These are phyloP conservation scores for Cryptoblepharus egeriae DNA, from an alignment of 2,797 vertebrate species.

Conservation along the genomic window DNA sequence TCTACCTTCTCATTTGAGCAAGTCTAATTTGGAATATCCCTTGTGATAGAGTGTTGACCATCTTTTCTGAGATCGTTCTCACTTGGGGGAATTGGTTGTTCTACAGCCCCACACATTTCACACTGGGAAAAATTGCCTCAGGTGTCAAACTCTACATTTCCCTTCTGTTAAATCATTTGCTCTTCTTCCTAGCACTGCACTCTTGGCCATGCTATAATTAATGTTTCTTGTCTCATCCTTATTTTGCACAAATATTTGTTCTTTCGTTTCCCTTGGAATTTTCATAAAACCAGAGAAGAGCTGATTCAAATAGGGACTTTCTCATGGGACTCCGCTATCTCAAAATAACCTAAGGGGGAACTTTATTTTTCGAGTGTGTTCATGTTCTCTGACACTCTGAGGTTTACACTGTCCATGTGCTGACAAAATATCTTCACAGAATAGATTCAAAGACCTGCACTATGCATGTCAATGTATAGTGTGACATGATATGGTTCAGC, in stretches of 20 bases:
- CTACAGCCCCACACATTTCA: conserved; percentile 3
- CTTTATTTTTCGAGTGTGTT: not conserved
- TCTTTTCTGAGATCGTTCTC: too few species aligned
- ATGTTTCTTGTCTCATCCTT: conserved; percentile 4
- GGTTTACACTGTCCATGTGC: not conserved
- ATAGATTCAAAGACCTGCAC: not conserved
- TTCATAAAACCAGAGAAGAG: conserved; percentile 8
- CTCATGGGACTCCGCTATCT: not conserved
- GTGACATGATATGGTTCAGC: not conserved
- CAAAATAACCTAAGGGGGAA: not conserved
- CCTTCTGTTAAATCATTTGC: conserved; percentile 20
- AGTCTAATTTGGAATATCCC: conserved; percentile 5
- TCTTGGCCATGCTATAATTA: conserved; percentile 13
- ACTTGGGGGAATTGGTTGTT: not conserved
- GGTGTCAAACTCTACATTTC: conserved; percentile 17
- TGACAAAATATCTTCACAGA: not conserved
- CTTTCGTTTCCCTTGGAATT: not conserved
- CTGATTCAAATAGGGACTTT: not conserved
- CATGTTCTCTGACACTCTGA: not conserved
- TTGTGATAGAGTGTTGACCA: not conserved
- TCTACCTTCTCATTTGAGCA: not conserved
- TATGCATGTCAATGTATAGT: not conserved
- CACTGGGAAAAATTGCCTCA: conserved; percentile 7
- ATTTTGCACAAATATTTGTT: conserved; percentile 9
- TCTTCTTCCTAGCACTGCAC: conserved; percentile 12